Evolutionary conservation across 2,797 vertebrate species (phyloP).

Genomic region (Enteromius anoplus): DNA sequence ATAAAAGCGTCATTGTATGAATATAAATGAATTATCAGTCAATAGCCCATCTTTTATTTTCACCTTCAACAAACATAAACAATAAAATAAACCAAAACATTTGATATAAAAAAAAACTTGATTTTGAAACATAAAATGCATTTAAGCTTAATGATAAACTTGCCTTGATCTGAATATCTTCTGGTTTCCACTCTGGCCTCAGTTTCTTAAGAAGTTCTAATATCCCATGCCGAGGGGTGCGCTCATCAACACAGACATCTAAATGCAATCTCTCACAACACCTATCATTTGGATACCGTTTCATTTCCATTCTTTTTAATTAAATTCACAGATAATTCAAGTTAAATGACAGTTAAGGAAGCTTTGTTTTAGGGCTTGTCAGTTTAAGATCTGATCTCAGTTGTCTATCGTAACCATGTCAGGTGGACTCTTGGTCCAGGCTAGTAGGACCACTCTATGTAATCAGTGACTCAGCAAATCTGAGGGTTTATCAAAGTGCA

Average conservation of each 20-base stretch:
- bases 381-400: not conserved
- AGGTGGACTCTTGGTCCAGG: slow-evolving; percentile 7
- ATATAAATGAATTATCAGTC: not conserved
- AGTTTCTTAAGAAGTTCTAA: slow-evolving; percentile 69
- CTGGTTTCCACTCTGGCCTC: slow-evolving; percentile 72
- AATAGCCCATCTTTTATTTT: not conserved
- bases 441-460: slow-evolving; percentile 44
- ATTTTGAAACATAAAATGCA: not conserved
- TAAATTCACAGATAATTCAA: not conserved
- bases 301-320: slow-evolving; percentile 62
- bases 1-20: not conserved
- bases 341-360: not conserved
- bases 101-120: not conserved
- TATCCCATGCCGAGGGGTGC: slow-evolving; percentile 65
- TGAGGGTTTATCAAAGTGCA: slow-evolving; percentile 70
- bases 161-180: slow-evolving; percentile 77
- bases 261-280: slow-evolving; percentile 66
- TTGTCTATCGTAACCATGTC: not conserved
- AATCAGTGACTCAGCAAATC: slow-evolving; percentile 60
- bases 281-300: not conserved
- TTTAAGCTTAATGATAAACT: slow-evolving; percentile 47
- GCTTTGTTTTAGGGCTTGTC: too few species aligned
- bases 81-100: not conserved
- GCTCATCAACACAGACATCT: slow-evolving; percentile 67
- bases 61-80: not conserved